Conservation (phyloP, 2,113 vertebrate genomes). For the Turnix velox region DNA sequence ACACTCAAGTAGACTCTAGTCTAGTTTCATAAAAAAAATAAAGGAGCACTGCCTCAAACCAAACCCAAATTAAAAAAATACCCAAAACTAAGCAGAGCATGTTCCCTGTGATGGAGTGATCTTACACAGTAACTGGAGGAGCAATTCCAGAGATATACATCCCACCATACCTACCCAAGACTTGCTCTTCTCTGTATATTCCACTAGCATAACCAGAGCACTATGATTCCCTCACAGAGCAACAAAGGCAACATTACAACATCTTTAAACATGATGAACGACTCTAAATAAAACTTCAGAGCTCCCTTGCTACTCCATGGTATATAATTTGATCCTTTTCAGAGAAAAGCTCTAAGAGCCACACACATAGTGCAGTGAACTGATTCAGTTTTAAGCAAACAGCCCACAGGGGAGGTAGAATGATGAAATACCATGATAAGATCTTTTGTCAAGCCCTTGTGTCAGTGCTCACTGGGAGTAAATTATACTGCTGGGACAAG, state of each 20-base stretch:
- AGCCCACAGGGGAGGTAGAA: background rate
- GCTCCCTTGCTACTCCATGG: constrained; percentile 28
- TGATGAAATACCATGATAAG: background rate
- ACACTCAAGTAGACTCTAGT: background rate
- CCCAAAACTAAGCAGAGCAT: background rate
- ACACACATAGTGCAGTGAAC: rapidly evolving
- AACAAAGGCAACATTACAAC: background rate
- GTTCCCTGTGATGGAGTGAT: background rate
- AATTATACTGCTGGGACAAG: background rate
- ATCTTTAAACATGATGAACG: constrained; percentile 24
- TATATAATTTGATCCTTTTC: background rate
- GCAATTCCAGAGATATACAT: background rate
- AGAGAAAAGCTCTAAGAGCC: background rate
- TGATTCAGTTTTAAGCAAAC: background rate
- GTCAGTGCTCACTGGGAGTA: background rate
- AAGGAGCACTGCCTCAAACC: background rate
- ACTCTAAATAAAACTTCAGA: constrained; percentile 48
- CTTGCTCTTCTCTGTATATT: background rate
- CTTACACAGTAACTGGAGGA: background rate
- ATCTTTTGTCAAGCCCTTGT: background rate
- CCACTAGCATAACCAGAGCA: constrained; percentile 27
- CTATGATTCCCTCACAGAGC: constrained; percentile 28
- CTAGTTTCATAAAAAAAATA: background rate
- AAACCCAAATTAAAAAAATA: background rate
- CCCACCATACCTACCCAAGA: background rate